A percentile compares a stretch with the other conserved stretches of the same genome.
Evolutionary conservation across 2,113 vertebrate species (phyloP).

Genomic region (Crypturellus undulatus): DNA sequence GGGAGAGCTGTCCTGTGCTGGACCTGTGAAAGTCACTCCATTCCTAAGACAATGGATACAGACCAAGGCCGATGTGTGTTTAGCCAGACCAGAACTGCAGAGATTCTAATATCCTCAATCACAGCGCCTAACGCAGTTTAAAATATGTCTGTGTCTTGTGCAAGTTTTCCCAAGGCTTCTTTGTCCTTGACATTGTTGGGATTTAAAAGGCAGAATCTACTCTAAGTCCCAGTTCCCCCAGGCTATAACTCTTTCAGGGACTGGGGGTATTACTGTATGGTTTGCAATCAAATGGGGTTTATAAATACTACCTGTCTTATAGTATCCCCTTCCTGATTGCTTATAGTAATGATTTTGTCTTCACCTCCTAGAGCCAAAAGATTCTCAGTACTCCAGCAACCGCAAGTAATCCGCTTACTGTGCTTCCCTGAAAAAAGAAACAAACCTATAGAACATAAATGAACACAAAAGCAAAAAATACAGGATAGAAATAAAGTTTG

Average conservation of each 20-base stretch:
- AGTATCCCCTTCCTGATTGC: conserved; percentile 96
- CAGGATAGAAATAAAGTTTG: background rate
- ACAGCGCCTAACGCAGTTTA: background rate
- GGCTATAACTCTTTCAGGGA: background rate
- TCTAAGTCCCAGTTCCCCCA: background rate
- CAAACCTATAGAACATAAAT: background rate
- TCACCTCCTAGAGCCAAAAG: conserved; percentile 94
- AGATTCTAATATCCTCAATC: background rate
- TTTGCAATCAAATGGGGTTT: background rate
- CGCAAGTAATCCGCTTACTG: conserved; percentile 94
- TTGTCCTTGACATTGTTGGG: background rate
- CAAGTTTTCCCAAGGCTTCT: background rate
- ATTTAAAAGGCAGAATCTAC: background rate
- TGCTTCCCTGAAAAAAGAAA: conserved; percentile 89
- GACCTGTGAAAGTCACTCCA: background rate
- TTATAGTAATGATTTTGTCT: conserved; percentile 92
- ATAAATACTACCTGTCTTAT: conserved; percentile 87
- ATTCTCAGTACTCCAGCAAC: conserved; percentile 94
- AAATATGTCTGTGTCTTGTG: background rate
- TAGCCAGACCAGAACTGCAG: background rate
- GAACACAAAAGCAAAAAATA: background rate
- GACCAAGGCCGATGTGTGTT: background rate
- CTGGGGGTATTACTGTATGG: background rate
- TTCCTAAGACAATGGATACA: background rate
- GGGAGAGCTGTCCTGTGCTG: background rate